Conservation (phyloP, 2,797 vertebrate species). For the Telmatherina bonti region DNA sequence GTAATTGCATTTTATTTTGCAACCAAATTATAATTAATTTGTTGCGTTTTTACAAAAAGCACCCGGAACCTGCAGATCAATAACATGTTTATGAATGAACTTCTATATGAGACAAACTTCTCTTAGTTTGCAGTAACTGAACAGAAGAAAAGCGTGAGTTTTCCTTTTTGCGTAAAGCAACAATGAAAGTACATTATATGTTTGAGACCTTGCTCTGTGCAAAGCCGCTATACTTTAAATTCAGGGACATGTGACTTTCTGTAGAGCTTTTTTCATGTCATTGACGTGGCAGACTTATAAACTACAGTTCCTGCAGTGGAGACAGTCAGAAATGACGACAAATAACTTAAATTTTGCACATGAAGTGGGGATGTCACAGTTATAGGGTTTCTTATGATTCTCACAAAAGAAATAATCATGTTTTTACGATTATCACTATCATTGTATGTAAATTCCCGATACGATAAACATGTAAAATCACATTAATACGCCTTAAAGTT, state of each 20-base stretch:
- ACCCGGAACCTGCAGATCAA: background rate
- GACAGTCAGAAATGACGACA: background rate
- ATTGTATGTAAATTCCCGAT: background rate
- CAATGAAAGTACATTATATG: no score
- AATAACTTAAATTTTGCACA: background rate
- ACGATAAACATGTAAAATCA: background rate
- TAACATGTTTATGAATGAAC: background rate
- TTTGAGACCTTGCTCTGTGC: no score
- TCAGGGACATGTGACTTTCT: background rate
- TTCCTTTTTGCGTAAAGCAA: no score
- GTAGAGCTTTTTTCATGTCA: background rate
- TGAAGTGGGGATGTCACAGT: no score
- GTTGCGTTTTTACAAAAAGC: background rate
- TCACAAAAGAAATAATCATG: background rate
- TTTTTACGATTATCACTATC: no score
- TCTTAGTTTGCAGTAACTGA: background rate
- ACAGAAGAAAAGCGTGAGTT: no score
- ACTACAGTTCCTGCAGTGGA: background rate
- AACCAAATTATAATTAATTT: background rate
- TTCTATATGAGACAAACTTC: background rate
- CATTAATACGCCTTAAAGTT: background rate
- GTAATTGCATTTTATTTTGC: background rate
- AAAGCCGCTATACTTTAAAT: background rate
- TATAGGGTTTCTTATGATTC: no score
- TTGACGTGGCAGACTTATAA: background rate